Evolutionary conservation across 2,113 vertebrate genomes (phyloP).

Genomic region (Phycodurus eques): DNA sequence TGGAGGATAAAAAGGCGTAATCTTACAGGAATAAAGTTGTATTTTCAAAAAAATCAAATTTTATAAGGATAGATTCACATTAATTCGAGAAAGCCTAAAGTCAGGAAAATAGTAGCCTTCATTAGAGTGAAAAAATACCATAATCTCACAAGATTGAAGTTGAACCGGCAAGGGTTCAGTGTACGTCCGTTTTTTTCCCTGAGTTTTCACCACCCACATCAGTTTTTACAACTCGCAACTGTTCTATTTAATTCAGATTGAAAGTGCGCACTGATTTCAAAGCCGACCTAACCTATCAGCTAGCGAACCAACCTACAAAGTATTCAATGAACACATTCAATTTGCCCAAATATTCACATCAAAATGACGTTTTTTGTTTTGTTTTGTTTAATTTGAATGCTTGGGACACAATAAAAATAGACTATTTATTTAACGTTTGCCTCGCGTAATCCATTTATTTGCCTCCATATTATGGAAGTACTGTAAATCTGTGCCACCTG

Average conservation of each 20-base stretch:
- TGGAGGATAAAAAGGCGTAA: too few species aligned
- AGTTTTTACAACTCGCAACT: neutral
- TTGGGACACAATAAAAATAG: constrained; percentile 17
- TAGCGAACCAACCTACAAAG: neutral
- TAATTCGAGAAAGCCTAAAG: too few species aligned
- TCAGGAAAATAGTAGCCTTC: too few species aligned
- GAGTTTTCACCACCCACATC: neutral
- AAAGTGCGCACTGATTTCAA: neutral
- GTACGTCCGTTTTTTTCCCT: neutral
- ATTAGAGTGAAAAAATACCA: too few species aligned
- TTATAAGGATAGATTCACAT: too few species aligned
- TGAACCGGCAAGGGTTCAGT: too few species aligned
- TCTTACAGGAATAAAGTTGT: too few species aligned
- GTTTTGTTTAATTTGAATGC: neutral
- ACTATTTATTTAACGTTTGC: constrained; percentile 28
- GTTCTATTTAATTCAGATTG: neutral
- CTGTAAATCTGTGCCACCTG: too few species aligned
- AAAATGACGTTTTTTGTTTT: neutral
- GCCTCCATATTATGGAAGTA: constrained; percentile 16
- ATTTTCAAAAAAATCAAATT: too few species aligned
- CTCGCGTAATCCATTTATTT: constrained; percentile 29
- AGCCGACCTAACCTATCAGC: neutral
- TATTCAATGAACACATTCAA: neutral
- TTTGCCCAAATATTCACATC: neutral
- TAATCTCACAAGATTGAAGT: too few species aligned